A percentile compares a stretch with the other conserved stretches of the same genome.
Evolutionary conservation across 1,140 invertebrate genomes (phyloP).

Genomic region (Brachionus sp.): DNA sequence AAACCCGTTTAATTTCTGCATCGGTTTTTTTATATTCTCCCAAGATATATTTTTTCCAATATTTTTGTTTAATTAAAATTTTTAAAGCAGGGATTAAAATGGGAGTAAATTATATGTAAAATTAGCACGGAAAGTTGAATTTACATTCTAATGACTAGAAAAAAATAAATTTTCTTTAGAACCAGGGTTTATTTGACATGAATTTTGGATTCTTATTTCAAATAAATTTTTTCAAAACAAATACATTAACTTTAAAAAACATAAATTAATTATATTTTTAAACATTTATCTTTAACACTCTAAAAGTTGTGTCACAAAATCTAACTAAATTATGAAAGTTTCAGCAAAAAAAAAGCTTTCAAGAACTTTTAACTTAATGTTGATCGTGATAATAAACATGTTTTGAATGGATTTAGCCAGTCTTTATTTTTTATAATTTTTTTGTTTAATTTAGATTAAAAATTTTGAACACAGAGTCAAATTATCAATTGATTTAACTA

Average conservation of each 20-base stretch:
- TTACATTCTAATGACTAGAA: background rate
- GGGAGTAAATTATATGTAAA: background rate
- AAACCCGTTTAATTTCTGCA: background rate
- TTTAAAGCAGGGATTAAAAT: background rate
- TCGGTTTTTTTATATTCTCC: background rate
- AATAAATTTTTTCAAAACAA: background rate
- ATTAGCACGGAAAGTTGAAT: background rate
- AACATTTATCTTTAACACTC: too few species aligned
- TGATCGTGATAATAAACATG: too few species aligned
- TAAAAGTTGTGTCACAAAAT: too few species aligned
- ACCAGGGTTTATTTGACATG: background rate
- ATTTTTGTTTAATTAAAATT: background rate
- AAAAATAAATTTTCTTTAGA: background rate
- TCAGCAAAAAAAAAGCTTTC: too few species aligned
- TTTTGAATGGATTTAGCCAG: too few species aligned
- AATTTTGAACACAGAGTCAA: too few species aligned
- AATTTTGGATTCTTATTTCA: background rate
- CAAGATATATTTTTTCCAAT: background rate
- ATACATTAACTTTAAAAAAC: background rate
- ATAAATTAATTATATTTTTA: too few species aligned
- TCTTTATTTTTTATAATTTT: too few species aligned
- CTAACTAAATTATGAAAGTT: too few species aligned
- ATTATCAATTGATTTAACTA: too few species aligned
- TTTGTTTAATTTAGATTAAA: too few species aligned
- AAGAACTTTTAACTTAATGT: too few species aligned